Base-by-base conservation (phyloP, 2,113 vertebrate species). In the Alaudala cheleensis region DNA sequence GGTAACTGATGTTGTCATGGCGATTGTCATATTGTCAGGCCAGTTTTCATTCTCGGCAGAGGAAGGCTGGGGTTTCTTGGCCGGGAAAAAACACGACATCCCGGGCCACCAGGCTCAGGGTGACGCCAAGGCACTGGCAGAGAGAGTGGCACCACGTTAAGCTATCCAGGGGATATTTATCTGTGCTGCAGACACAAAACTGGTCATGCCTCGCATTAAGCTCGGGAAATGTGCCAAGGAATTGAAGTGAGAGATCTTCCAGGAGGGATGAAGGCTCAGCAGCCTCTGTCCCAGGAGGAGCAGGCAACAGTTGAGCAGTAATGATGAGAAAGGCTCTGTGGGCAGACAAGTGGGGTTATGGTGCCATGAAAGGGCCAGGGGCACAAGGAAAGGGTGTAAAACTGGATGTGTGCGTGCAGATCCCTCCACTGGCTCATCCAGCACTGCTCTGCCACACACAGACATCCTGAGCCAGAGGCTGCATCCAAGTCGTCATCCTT, bases 1-100 rank as follows among this genome's bases (percentile, higher is more conserved):
- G 77, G 67, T 47, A 47, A 69, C 88, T 65, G 81, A 70, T 88
- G 97, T 97, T 97, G 97, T 97, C 97, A 96, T 94, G 97, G 96
- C 45, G 12, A 95, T 93, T 88, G 96, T 85, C 61, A 19, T 39
- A 33, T 61, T 94, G 81, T 91, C 86, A 45, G 39, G 47, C 50
- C 13, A 2, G 58, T 80, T 92, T 73, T 82, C 60, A 1, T 50
- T 84, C 88, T 66, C 6, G 0, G 28, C 0, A 5, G 84, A 83
- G 15, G 12, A 31, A 62, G 17, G 14, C n/a, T 91, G 42, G 66
- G 60, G 33, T 86, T 79, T 89, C 65, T 89, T 54, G n/a, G 47
- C 70, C 54, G n/a, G 49, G 37, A 65, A 65, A n/a, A 40, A 29
- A 13, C 5, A 0, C 21, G 5, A 50, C 12, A 5, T 22, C 42